These are phyloP conservation scores for Sterrhoptilus dennistouni DNA, from an alignment of 2,113 vertebrate species.

Conservation along the genomic window DNA sequence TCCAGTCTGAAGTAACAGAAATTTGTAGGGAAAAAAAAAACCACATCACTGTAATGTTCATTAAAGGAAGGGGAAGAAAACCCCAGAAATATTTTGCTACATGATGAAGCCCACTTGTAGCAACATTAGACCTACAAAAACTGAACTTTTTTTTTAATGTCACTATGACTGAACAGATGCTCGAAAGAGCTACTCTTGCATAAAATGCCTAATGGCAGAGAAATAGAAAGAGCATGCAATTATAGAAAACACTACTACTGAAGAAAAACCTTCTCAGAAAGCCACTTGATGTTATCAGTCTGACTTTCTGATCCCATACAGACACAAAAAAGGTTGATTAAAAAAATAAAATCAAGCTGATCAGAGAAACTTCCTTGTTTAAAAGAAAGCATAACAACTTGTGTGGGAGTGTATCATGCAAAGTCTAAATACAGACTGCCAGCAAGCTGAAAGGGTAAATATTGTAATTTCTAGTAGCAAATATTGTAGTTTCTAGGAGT, in stretches of 20 bases:
- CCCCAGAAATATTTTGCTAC: not conserved
- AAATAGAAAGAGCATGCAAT: not conserved
- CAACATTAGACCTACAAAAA: not conserved
- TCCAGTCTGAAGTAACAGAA: not conserved
- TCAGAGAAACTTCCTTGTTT: not conserved
- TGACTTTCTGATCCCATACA: not conserved
- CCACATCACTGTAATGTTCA: not conserved
- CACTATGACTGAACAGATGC: not conserved
- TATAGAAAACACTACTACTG: not conserved
- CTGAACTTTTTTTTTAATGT: not conserved
- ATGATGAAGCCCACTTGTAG: not conserved
- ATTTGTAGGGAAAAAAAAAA: not conserved
- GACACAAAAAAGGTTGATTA: not conserved
- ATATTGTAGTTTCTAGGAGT: conserved; percentile 12
- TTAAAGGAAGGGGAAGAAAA: not conserved
- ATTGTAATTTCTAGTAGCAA: conserved; percentile 30
- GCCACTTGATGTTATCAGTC: not conserved
- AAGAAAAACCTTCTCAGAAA: not conserved
- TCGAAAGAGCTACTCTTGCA: not conserved
- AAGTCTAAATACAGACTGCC: not conserved
- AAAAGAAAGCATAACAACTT: not conserved
- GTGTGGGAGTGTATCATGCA: not conserved
- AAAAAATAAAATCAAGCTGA: not conserved
- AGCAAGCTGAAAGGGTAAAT: not conserved
- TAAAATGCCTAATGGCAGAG: not conserved